A percentile compares a stretch with the other conserved stretches of the same genome.
phyloP scores from a whole-genome alignment of 2,888 invertebrate genomes.

The Agrilus cyanescens region DNA sequence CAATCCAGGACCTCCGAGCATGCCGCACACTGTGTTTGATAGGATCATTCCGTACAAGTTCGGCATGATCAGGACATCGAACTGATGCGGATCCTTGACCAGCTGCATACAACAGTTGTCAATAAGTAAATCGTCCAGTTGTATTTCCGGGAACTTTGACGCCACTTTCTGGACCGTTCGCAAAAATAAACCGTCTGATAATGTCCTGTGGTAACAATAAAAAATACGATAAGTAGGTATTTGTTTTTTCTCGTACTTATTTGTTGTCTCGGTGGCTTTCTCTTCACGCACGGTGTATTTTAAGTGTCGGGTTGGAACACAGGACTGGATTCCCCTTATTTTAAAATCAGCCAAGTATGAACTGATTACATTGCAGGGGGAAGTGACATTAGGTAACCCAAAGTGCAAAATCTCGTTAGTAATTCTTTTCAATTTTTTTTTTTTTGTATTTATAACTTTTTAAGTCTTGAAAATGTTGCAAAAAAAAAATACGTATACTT shows the following conservation, averaged over 20 bases:
- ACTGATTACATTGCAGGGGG: too few species aligned
- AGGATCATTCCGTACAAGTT: conserved; percentile 30
- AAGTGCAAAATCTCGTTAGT: too few species aligned
- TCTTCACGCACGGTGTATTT: too few species aligned
- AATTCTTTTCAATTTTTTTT: too few species aligned
- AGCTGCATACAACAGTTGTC: conserved; percentile 28
- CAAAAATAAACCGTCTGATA: conserved; percentile 29
- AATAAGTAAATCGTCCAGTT: conserved; percentile 24
- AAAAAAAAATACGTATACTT: conserved; percentile 13
- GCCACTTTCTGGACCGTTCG: conserved; percentile 22
- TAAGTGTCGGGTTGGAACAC: too few species aligned
- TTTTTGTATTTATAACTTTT: too few species aligned
- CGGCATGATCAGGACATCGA: conserved; percentile 28
- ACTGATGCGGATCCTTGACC: conserved; percentile 23
- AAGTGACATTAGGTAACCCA: too few species aligned
- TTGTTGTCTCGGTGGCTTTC: too few species aligned
- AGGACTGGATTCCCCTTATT: too few species aligned
- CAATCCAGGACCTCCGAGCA: conserved; percentile 27
- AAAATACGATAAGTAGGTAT: not conserved
- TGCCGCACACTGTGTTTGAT: conserved; percentile 26
- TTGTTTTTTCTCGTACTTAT: not conserved
- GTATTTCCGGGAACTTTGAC: conserved; percentile 24
- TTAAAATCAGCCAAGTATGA: too few species aligned
- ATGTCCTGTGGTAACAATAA: conserved; percentile 23
- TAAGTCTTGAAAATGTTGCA: too few species aligned